Evolutionary conservation across 2,797 vertebrate species (phyloP), one percentile per base, ranked within the genome.

Genomic region (Eulemur albifrons): DNA sequence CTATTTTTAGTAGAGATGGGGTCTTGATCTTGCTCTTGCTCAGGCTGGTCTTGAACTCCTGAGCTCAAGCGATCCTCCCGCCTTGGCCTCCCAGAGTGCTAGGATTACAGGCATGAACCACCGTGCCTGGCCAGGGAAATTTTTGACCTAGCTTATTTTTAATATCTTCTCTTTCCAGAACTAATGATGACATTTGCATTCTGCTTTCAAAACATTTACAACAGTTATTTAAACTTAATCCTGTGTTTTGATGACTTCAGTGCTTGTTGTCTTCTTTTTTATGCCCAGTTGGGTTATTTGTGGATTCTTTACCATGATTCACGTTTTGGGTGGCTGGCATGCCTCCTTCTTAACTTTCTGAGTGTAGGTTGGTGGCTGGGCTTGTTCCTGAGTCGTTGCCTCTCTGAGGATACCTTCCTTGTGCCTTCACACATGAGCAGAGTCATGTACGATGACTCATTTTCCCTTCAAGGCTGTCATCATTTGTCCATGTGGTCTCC

Each of bases 181-280:
- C 25, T 45, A 63, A 92, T 5, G 5, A 79, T 45, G 57, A 40
- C 18, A 35, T 80, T 45, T 80, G 23, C 77, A 61, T 43, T 93
- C 92, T 79, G 75, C 75, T 87, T 89, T 83, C 79, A 86, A 84
- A 97, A 89, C 59, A 48, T 80, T 73, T 70, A 76, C 59, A 89
- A 57, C 32, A 23, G 21, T 79, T 75, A 89, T 40, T 92, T 50
- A 61, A 70, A 87, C 54, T 77, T 54, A 4, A 15, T 61, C 92
- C 48, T 90, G 40, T 40, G 54, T 77, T 90, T 85, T 35, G 82
- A 35, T 50, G 35, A 70, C 35, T 45, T 91, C 2, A 0, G 40
- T 32, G 45, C 40, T 52, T 23, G 43, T 86, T 90, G 38, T 94
- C 93, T 35, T n/a, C 73, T 65, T 63, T 27, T 61, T 20, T 12